phyloP scores from a whole-genome alignment of 2,797 vertebrate species.

The Carduelis carduelis region DNA sequence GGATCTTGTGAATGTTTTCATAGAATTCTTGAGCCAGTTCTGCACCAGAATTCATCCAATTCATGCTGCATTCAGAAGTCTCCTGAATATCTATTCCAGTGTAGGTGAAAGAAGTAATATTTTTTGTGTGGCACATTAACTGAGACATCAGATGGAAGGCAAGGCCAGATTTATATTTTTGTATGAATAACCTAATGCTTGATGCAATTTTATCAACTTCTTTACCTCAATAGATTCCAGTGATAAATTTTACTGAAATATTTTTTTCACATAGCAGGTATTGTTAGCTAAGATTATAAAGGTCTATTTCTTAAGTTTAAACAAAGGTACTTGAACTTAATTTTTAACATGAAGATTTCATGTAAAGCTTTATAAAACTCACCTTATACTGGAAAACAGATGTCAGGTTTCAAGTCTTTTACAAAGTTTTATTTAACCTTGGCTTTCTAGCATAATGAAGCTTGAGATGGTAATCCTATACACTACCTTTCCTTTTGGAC shows the following conservation, averaged over 20 bases:
- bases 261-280: background rate
- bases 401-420: background rate
- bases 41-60: background rate
- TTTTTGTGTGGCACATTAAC: background rate
- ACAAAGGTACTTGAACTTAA: background rate
- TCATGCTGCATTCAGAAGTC: background rate
- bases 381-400: background rate
- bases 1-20: background rate
- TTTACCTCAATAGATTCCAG: background rate
- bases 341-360: background rate
- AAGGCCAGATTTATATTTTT: background rate
- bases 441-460: background rate
- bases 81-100: background rate
- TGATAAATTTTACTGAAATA: background rate
- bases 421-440: background rate
- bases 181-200: background rate
- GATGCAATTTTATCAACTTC: background rate
- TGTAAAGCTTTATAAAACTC: background rate
- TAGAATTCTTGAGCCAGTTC: background rate
- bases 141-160: background rate
- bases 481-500: background rate
- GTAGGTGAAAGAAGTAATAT: background rate
- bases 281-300: background rate
- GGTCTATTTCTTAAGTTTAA: background rate
- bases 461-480: conserved; percentile 21